Base-by-base conservation (phyloP, 2,797 vertebrate genomes). In the Sebastes oblongus region DNA sequence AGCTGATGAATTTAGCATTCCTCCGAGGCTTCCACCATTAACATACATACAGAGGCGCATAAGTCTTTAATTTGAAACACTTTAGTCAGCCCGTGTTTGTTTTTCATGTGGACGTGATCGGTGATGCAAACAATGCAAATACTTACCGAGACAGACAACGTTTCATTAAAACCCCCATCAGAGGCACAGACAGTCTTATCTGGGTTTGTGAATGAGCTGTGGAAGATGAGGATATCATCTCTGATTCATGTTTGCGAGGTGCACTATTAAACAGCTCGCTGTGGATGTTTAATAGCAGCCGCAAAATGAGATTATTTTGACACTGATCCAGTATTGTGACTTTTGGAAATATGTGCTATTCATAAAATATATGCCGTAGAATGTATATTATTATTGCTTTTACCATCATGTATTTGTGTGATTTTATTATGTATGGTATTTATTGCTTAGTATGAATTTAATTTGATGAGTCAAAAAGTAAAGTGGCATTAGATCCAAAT, bases 91-190 rank as follows among this genome's bases (percentile, higher is more conserved):
- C 20, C 2, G 3, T 42, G 42, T 79, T 86, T 84, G 72, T 78
- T 76, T 64, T 46, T 36, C 18, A 2, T 6, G 6, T 22, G 58
- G 67, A 82, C 2, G 12, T 75, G 72, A 75, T 59, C 39, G 25
- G 7, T 18, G 81, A 72, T 61, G 66, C 62, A 84, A 86, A 86
- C 55, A 61, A 75, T 64, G 60, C 67, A 59, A 66, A 72, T 18
- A 34, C 34, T 27, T 27, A 18, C 22, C 8, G 25, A 75, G 61
- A 81, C 67, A 55, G 80, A 71, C 55, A 68, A 56, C 8, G 50
- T 85, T 86, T 85, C 74, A 83, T 86, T 86, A 80, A 79, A 77
- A 58, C 42, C 60, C 50, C 66, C 62, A 52, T 82, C 81, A 65
- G 75, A 66, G 54, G 27, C 32, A 55, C 58, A 72, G 69, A 55